Conservation (phyloP, 35 echinoderm and acorn worm genomes). For the Patiria miniata region DNA sequence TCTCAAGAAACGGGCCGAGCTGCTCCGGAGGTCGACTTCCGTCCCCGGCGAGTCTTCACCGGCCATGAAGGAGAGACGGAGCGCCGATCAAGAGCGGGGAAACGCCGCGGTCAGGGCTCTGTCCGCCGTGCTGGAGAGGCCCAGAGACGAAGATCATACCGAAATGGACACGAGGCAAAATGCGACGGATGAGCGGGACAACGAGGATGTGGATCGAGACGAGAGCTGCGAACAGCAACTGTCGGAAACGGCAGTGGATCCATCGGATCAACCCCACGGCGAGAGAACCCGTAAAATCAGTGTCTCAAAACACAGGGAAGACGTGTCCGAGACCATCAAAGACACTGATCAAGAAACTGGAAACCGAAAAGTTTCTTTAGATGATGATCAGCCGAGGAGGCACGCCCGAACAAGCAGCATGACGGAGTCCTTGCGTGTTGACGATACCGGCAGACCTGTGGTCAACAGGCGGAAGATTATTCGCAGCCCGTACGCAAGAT, state of each 20-base stretch:
- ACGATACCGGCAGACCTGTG: background rate
- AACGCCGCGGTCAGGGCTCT: background rate
- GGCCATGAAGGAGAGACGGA: background rate
- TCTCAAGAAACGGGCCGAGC: background rate
- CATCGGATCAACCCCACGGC: background rate
- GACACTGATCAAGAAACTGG: no score
- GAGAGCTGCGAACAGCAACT: background rate
- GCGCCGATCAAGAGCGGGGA: background rate
- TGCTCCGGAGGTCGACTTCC: background rate
- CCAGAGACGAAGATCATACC: background rate
- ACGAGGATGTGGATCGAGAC: background rate
- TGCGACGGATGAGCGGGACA: background rate
- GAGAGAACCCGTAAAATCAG: background rate
- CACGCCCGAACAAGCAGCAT: background rate
- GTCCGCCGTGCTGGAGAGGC: background rate
- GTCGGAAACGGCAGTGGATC: background rate
- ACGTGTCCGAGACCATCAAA: background rate
- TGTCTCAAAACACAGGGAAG: background rate
- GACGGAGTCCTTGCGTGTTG: background rate
- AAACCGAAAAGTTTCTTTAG: background rate
- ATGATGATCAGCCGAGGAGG: background rate
- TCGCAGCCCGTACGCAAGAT: background rate
- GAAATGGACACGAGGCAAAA: background rate
- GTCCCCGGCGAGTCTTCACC: background rate
- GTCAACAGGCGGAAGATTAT: background rate